Percentiles rank a stretch among this genome's conserved stretches.
Evolutionary conservation across 2,888 invertebrate species (phyloP).

Genomic region (Limnephilus rhombicus): DNA sequence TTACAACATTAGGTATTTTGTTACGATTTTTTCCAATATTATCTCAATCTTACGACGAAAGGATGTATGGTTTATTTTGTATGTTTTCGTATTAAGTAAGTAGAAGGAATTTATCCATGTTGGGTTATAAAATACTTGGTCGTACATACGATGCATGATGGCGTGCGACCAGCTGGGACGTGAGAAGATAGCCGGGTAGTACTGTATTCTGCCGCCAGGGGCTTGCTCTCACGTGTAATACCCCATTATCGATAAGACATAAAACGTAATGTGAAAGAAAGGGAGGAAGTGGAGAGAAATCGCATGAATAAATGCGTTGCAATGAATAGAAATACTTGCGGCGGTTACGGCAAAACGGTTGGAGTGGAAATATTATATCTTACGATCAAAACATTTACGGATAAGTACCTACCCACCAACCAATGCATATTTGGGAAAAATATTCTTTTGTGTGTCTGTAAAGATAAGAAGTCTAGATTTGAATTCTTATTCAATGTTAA

Average conservation of each 20-base stretch:
- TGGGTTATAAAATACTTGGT: neutral
- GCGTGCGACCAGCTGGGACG: constrained; percentile 13
- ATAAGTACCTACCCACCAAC: too few relatives aligned
- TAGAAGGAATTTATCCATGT: neutral
- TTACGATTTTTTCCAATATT: too few relatives aligned
- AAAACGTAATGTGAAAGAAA: constrained; percentile 30
- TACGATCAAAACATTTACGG: neutral
- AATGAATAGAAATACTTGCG: neutral
- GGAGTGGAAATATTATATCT: neutral
- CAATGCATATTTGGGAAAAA: neutral
- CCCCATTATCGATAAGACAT: constrained; percentile 39
- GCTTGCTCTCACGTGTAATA: constrained; percentile 25
- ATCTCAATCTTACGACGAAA: too few relatives aligned
- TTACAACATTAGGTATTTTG: too few relatives aligned
- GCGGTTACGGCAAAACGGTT: neutral
- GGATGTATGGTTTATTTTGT: too few relatives aligned
- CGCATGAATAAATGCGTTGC: constrained; percentile 39
- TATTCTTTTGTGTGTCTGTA: neutral
- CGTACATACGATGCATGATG: neutral
- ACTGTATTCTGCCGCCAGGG: constrained; percentile 1
- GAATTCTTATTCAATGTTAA: neutral
- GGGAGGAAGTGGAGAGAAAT: constrained; percentile 20
- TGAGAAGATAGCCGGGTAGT: neutral
- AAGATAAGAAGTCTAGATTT: neutral
- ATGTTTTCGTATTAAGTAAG: too few relatives aligned